These are phyloP conservation scores for Phthorimaea operculella DNA, from an alignment of 1,140 invertebrate species.

Conservation along the genomic window DNA sequence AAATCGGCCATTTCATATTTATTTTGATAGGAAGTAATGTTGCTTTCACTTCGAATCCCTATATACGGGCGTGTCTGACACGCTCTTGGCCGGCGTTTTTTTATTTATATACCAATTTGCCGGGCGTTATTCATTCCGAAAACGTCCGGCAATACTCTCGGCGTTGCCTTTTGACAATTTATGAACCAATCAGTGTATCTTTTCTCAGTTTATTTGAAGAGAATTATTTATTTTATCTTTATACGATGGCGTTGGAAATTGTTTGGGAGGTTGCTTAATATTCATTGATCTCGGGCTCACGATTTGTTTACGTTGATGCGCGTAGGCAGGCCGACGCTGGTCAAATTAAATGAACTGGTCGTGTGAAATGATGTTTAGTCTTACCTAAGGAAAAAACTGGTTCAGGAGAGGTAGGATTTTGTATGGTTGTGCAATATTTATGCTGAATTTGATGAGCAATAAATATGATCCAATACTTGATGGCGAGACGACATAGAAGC, in stretches of 20 bases:
- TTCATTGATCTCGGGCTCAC: conserved; percentile 57
- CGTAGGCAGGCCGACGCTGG: conserved; percentile 37
- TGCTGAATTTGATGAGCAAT: too few relatives aligned
- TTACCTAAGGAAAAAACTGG: too few relatives aligned
- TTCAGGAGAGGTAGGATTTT: too few relatives aligned
- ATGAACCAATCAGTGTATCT: conserved; percentile 55
- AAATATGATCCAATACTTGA: too few relatives aligned
- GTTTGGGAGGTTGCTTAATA: conserved; percentile 54
- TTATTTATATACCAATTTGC: conserved; percentile 52
- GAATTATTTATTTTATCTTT: conserved; percentile 51
- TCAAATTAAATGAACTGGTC: conserved; percentile 34
- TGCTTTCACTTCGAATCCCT: too few relatives aligned
- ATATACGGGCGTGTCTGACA: too few relatives aligned
- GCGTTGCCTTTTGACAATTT: conserved; percentile 51
- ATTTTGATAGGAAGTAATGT: too few relatives aligned
- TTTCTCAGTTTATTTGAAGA: conserved; percentile 42
- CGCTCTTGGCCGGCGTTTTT: too few relatives aligned
- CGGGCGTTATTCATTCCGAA: conserved; percentile 44
- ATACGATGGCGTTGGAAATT: conserved; percentile 40
- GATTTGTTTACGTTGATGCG: conserved; percentile 56
- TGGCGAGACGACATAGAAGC: too few relatives aligned
- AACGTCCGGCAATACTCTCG: conserved; percentile 37
- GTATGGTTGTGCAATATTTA: too few relatives aligned
- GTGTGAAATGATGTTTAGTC: not conserved
- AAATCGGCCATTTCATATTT: too few relatives aligned